Percentiles rank a stretch among this genome's conserved stretches.
These are phyloP conservation scores for Diadophis punctatus DNA, from an alignment of 2,113 vertebrate species.

Conservation along the genomic window DNA sequence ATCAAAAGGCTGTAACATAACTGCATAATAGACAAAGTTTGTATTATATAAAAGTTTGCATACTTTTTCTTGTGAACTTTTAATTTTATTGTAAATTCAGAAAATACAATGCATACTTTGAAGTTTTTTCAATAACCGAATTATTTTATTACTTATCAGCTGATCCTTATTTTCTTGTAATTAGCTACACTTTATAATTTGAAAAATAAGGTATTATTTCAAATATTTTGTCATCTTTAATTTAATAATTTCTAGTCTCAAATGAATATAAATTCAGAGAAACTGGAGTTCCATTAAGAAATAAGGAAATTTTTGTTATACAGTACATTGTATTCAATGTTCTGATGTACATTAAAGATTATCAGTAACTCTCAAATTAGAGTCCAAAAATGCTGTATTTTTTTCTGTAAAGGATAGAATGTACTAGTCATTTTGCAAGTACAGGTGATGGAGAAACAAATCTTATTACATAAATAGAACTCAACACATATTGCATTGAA, in stretches of 20 bases:
- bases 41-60: conserved; percentile 3
- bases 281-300: not conserved
- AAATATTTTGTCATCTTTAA: not conserved
- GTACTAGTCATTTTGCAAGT: not conserved
- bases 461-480: not conserved
- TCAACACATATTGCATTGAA: not conserved
- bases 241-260: not conserved
- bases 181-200: not conserved
- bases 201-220: not conserved
- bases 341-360: not conserved
- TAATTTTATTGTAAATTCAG: not conserved
- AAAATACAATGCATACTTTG: not conserved
- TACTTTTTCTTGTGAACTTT: not conserved
- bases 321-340: not conserved
- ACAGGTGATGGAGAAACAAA: not conserved
- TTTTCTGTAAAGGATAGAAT: not conserved
- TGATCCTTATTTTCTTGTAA: not conserved
- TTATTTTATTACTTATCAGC: not conserved
- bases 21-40: conserved; percentile 67
- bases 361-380: not conserved
- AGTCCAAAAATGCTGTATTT: not conserved
- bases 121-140: not conserved
- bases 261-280: not conserved
- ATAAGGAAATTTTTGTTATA: not conserved
- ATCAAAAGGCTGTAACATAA: conserved; percentile 98